phyloP scores from a whole-genome alignment of 2,113 vertebrate species.

The Prietella phreatophila region DNA sequence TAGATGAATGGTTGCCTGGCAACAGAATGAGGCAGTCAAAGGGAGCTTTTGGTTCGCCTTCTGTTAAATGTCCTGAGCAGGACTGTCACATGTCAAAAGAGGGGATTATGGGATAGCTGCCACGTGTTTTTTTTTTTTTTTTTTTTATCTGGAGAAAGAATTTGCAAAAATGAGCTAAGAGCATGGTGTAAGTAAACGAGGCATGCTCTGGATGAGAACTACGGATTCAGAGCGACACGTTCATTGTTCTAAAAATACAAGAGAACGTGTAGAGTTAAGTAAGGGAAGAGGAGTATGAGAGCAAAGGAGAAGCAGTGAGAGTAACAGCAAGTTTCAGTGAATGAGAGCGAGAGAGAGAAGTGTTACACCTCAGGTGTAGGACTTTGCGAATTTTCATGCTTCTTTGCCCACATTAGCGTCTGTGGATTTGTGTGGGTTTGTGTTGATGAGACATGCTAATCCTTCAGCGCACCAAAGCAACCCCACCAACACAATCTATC shows the following conservation, averaged over 20 bases:
- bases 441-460: constrained; percentile 42
- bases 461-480: constrained; percentile 32
- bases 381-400: constrained; percentile 30
- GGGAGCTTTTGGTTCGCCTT: constrained; percentile 40
- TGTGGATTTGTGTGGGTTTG: constrained; percentile 26
- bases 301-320: not conserved
- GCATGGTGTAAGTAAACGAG: not conserved
- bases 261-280: not conserved
- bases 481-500: constrained; percentile 16
- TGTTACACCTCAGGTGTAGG: constrained; percentile 42
- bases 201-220: not conserved
- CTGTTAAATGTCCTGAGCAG: constrained; percentile 43
- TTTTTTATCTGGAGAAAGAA: not conserved
- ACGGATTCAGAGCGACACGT: not conserved
- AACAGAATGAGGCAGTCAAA: constrained; percentile 62
- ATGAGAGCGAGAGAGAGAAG: constrained; percentile 20
- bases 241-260: constrained; percentile 11
- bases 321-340: constrained; percentile 20
- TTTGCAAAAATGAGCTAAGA: not conserved
- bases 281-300: constrained; percentile 14
- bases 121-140: not conserved
- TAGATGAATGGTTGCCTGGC: constrained; percentile 65
- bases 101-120: constrained; percentile 22
- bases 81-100: constrained; percentile 53
- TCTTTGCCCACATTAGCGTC: constrained; percentile 16